Conservation (phyloP, 2,113 vertebrate genomes). For the Mormyrus lacerda region DNA sequence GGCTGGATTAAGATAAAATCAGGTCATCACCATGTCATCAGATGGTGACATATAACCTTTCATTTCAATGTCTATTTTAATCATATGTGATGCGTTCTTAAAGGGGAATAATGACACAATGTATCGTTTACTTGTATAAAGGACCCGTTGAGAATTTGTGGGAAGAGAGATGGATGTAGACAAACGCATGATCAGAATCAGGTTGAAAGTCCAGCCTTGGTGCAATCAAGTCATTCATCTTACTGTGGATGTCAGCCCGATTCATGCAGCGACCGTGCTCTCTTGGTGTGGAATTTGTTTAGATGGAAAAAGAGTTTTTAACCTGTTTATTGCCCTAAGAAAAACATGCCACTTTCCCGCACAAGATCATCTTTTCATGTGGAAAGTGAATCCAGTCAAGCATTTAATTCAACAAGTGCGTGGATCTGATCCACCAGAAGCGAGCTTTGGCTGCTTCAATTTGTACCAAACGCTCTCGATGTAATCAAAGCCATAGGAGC, state of each 20-base stretch:
- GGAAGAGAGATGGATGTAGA: neutral
- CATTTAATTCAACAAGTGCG: conserved; percentile 99
- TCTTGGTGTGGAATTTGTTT: conserved; percentile 81
- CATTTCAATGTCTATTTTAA: neutral
- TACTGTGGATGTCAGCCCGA: neutral
- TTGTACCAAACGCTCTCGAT: conserved; percentile 98
- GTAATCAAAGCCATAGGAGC: conserved; percentile 95
- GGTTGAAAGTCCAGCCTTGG: neutral
- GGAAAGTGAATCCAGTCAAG: conserved; percentile 92
- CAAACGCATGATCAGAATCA: neutral
- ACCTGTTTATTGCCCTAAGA: conserved; percentile 94
- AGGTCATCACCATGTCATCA: too few relatives aligned
- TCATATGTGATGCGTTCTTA: neutral
- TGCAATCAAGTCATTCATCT: neutral
- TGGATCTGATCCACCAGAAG: conserved; percentile 96
- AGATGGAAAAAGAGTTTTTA: conserved; percentile 91
- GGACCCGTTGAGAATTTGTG: neutral
- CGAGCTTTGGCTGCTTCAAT: conserved; percentile 97
- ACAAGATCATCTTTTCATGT: conserved; percentile 89
- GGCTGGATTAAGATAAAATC: neutral
- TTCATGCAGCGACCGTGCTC: neutral
- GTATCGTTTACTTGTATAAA: neutral
- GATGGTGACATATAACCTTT: neutral
- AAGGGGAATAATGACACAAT: neutral
- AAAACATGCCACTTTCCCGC: conserved; percentile 89